phyloP scores from a whole-genome alignment of 2,888 invertebrate genomes.

The Harpalus rufipes region DNA sequence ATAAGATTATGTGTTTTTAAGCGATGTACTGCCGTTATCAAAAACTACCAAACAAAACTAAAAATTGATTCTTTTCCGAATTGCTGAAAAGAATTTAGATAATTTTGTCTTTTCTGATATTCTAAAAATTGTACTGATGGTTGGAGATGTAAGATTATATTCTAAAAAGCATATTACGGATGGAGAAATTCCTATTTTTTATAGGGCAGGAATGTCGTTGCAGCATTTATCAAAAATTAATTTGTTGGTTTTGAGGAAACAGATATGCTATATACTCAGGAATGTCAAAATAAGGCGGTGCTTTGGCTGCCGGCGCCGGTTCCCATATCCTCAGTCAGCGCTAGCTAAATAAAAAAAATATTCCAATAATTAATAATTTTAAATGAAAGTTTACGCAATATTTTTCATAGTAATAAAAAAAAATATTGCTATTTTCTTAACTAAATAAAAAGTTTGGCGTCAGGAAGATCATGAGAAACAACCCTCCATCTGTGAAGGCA shows the following conservation, averaged over 20 bases:
- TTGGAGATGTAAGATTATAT: constrained; percentile 83
- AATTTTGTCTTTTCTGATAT: constrained; percentile 83
- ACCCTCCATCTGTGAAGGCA: too few relatives aligned
- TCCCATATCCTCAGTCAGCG: too few relatives aligned
- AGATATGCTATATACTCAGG: constrained; percentile 87
- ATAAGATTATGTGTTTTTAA: too few relatives aligned
- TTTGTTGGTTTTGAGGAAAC: constrained; percentile 82
- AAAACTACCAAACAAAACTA: constrained; percentile 83
- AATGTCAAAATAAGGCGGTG: constrained; percentile 70
- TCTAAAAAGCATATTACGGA: constrained; percentile 80
- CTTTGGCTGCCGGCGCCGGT: too few relatives aligned
- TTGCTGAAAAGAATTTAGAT: constrained; percentile 82
- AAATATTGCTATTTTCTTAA: too few relatives aligned
- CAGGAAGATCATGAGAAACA: too few relatives aligned
- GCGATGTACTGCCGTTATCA: constrained; percentile 85
- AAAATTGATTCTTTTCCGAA: constrained; percentile 83
- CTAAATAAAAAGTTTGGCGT: too few relatives aligned
- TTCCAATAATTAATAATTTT: too few relatives aligned
- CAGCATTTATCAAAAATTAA: constrained; percentile 83
- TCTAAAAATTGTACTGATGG: constrained; percentile 85
- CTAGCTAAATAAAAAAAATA: neutral
- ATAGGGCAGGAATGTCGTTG: constrained; percentile 82
- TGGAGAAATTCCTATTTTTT: constrained; percentile 86
- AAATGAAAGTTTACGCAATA: too few relatives aligned
- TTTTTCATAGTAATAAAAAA: too few relatives aligned